Percentiles rank a stretch among this genome's conserved stretches.
These are phyloP conservation scores for Esox lucius DNA, from an alignment of 2,797 vertebrate species.

Conservation along the genomic window DNA sequence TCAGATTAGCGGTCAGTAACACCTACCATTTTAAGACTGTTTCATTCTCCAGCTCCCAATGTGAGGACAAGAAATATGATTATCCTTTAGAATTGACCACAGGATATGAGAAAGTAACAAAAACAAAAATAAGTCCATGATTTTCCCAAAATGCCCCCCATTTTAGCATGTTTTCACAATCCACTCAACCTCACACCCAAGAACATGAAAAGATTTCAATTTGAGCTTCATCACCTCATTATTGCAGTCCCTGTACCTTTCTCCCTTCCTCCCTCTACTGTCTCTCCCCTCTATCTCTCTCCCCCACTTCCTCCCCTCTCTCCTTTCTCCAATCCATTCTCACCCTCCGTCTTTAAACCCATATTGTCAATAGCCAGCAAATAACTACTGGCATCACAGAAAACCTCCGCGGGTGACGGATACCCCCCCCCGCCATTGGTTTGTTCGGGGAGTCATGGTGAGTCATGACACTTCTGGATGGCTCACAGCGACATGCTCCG, in stretches of 20 bases:
- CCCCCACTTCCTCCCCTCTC: constrained; percentile 8
- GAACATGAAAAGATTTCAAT: constrained; percentile 27
- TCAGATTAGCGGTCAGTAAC: not conserved
- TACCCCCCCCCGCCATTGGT: not conserved
- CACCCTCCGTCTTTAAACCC: not conserved
- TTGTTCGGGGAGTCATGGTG: not conserved
- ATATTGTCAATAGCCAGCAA: not conserved
- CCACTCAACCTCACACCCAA: constrained; percentile 18
- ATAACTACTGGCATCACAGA: not conserved
- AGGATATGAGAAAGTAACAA: not conserved
- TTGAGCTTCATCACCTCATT: constrained; percentile 28
- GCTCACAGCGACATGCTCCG: not conserved
- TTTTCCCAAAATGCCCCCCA: not conserved
- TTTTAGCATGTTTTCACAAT: constrained; percentile 24
- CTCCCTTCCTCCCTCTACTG: constrained; percentile 9
- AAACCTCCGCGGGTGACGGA: not conserved
- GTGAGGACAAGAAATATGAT: not conserved
- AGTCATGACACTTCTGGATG: not conserved
- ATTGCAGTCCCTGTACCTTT: constrained; percentile 16
- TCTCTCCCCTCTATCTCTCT: not conserved
- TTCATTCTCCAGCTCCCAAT: not conserved
- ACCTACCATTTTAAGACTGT: not conserved
- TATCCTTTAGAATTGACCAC: not conserved
- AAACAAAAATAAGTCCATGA: not conserved
- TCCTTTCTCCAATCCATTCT: constrained; percentile 2